A percentile compares a stretch with the other conserved stretches of the same genome.
These are phyloP conservation scores for Zoanthus sociatus DNA, from an alignment of 92 coral and sea anemone species.

Conservation along the genomic window DNA sequence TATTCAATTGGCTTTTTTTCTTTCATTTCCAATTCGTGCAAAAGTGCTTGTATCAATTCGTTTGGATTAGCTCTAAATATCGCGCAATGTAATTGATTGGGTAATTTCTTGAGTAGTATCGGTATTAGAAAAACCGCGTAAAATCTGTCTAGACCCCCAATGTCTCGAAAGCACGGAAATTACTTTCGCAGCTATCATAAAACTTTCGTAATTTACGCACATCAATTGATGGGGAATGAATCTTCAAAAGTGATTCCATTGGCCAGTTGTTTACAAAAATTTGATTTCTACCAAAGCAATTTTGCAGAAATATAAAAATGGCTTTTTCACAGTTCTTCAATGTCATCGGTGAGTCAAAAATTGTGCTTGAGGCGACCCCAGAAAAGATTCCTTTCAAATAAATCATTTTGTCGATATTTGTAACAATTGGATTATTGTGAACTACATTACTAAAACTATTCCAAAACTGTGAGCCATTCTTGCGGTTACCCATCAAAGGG, in stretches of 20 bases:
- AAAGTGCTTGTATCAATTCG: neutral
- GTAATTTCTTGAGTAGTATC: neutral
- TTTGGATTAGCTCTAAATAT: conserved; percentile 9
- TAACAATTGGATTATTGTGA: neutral
- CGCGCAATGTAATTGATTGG: neutral
- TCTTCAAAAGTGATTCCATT: neutral
- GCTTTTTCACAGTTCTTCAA: neutral
- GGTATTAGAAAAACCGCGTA: neutral
- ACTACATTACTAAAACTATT: neutral
- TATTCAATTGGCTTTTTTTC: too few relatives aligned
- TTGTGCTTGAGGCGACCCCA: too few relatives aligned
- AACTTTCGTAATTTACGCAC: neutral
- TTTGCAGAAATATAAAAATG: neutral
- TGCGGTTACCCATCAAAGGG: neutral
- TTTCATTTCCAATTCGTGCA: neutral
- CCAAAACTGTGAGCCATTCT: conserved; percentile 17
- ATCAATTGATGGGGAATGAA: neutral
- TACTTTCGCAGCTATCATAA: conserved; percentile 11
- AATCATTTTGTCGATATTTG: conserved; percentile 5
- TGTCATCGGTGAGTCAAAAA: too few relatives aligned
- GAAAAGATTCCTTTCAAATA: neutral
- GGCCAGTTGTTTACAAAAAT: neutral
- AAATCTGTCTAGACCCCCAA: conserved; percentile 11
- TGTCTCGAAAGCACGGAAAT: neutral
- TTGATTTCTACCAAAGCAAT: neutral